Conservation (phyloP, 2,888 invertebrate genomes). For the Euzetes globulus region DNA sequence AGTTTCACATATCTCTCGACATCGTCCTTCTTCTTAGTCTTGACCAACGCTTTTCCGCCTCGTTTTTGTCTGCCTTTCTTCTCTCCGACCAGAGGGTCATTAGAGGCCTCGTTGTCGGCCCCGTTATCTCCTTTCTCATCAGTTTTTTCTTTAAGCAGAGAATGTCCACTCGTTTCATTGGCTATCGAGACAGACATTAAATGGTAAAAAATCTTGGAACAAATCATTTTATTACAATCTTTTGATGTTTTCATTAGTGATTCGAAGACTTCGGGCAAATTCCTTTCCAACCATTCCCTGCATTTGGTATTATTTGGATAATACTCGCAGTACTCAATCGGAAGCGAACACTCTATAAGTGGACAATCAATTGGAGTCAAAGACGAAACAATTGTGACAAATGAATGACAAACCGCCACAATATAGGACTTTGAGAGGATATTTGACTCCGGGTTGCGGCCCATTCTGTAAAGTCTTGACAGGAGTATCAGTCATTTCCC, state of each 20-base stretch:
- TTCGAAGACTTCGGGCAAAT: conserved; percentile 86
- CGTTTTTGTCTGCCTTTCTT: conserved; percentile 94
- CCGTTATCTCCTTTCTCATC: conserved; percentile 22
- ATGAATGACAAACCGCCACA: conserved; percentile 57
- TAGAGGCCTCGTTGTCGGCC: conserved; percentile 37
- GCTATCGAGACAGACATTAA: neutral
- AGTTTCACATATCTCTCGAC: conserved; percentile 70
- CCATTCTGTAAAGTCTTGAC: conserved; percentile 40
- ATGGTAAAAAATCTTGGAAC: neutral
- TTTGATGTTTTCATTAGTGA: conserved; percentile 22
- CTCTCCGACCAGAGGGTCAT: conserved; percentile 60
- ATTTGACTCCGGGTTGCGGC: conserved; percentile 64
- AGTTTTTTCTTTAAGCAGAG: neutral
- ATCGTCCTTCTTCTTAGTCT: conserved; percentile 76
- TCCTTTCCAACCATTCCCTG: conserved; percentile 89
- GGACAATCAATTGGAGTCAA: neutral
- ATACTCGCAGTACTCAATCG: conserved; percentile 83
- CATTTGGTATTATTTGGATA: conserved; percentile 97
- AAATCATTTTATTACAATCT: neutral
- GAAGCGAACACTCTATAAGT: conserved; percentile 42
- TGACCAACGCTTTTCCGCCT: conserved; percentile 91
- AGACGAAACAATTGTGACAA: neutral
- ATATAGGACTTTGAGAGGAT: conserved; percentile 75
- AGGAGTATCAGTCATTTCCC: neutral
- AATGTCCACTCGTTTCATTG: neutral